A percentile compares a stretch with the other conserved stretches of the same genome.
Evolutionary conservation across 2,797 vertebrate genomes (phyloP).

Genomic region (Hemitrygon akajei): DNA sequence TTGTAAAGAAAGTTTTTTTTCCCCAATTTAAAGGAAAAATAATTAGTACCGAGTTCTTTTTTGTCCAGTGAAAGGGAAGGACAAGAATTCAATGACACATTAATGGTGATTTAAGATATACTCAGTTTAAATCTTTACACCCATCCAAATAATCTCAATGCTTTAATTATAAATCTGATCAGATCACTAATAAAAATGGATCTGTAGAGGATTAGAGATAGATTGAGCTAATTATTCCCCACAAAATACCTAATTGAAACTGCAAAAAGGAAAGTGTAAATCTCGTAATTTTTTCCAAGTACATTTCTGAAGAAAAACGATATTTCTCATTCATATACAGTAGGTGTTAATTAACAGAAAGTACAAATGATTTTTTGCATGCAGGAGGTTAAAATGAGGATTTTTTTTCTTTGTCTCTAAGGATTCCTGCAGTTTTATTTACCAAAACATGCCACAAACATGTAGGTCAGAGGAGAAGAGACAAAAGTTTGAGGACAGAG

Average conservation of each 20-base stretch:
- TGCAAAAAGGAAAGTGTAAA: not conserved
- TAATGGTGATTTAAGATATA: not conserved
- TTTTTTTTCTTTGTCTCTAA: not conserved
- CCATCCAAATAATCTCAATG: not conserved
- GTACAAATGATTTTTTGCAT: not conserved
- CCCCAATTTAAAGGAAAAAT: not conserved
- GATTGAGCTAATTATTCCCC: not conserved
- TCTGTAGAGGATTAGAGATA: not conserved
- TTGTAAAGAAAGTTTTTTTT: not conserved
- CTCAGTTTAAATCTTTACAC: not conserved
- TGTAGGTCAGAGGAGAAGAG: not conserved
- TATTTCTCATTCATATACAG: not conserved
- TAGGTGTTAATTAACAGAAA: too few relatives aligned
- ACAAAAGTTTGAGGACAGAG: not conserved
- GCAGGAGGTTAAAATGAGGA: not conserved
- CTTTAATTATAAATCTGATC: not conserved
- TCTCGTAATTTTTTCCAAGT: not conserved
- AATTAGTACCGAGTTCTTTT: not conserved
- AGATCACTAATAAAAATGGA: not conserved
- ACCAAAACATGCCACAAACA: not conserved
- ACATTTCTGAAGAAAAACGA: not conserved
- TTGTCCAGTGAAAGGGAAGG: not conserved
- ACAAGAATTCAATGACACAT: not conserved
- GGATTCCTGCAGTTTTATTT: not conserved
- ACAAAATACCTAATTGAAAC: not conserved